Conservation (phyloP, 2,888 invertebrate species). For the Mesochorus sp. region DNA sequence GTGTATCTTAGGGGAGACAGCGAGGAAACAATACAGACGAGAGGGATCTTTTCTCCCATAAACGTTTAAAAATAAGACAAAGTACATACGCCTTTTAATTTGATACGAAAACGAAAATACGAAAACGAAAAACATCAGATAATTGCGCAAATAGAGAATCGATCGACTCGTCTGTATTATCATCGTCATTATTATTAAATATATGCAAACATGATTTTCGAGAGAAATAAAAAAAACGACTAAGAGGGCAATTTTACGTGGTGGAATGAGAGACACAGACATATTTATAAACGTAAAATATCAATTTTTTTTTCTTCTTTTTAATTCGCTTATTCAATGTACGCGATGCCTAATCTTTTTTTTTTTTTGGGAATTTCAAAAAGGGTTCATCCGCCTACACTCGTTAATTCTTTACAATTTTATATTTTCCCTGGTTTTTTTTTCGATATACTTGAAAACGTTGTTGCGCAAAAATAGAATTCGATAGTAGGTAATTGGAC, state of each 20-base stretch:
- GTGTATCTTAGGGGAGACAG: slow-evolving; percentile 1
- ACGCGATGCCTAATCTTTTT: background rate
- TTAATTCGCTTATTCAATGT: slow-evolving; percentile 9
- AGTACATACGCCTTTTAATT: too few species aligned
- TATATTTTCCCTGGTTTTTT: too few species aligned
- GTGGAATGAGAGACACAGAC: slow-evolving; percentile 4
- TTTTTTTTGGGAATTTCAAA: slow-evolving; percentile 21
- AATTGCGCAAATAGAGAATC: too few species aligned
- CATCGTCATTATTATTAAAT: too few species aligned
- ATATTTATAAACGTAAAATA: slow-evolving; percentile 12
- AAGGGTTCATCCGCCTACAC: background rate
- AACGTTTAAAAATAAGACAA: too few species aligned
- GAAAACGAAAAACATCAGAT: background rate
- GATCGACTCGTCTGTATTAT: too few species aligned
- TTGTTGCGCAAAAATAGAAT: background rate
- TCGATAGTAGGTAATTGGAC: background rate
- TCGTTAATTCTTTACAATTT: slow-evolving; percentile 17
- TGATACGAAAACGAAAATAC: background rate
- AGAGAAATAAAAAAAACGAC: background rate
- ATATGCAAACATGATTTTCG: background rate
- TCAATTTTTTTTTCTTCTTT: slow-evolving; percentile 12
- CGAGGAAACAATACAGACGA: background rate
- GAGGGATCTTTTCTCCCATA: background rate
- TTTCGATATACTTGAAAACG: too few species aligned
- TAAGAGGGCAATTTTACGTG: too few species aligned